Evolutionary conservation across 2,888 invertebrate genomes (phyloP).

Genomic region (Rhaphigaster nebulosa): DNA sequence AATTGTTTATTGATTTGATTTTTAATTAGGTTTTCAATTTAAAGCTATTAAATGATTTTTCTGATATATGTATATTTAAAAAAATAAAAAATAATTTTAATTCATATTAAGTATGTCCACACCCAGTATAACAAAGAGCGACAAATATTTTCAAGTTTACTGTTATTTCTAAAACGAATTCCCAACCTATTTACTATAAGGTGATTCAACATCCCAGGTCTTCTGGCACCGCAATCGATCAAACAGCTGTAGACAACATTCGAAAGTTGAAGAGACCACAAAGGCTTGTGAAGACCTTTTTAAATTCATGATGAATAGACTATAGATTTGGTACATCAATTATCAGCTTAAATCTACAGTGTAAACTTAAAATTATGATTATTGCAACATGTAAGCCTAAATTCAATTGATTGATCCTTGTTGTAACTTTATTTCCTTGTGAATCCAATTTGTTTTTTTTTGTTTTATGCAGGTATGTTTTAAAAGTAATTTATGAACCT

Average conservation of each 20-base stretch:
- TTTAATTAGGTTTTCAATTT: no score
- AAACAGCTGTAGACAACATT: background rate
- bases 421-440: no score
- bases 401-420: no score
- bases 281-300: background rate
- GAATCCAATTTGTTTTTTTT: no score
- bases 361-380: background rate
- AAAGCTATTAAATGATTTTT: no score
- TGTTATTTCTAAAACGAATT: constrained; percentile 9
- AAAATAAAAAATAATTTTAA: no score
- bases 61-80: no score
- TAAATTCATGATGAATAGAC: background rate
- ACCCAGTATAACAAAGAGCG: background rate
- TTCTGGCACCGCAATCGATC: background rate
- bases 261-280: background rate
- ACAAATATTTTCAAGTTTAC: background rate
- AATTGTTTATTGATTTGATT: no score
- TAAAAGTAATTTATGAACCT: no score
- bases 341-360: background rate
- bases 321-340: background rate
- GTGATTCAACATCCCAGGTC: background rate
- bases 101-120: no score
- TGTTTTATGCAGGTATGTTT: no score
- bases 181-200: background rate
- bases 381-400: background rate